Conservation (phyloP, 2,113 vertebrate species). For the Gnathonemus longibarbis region DNA sequence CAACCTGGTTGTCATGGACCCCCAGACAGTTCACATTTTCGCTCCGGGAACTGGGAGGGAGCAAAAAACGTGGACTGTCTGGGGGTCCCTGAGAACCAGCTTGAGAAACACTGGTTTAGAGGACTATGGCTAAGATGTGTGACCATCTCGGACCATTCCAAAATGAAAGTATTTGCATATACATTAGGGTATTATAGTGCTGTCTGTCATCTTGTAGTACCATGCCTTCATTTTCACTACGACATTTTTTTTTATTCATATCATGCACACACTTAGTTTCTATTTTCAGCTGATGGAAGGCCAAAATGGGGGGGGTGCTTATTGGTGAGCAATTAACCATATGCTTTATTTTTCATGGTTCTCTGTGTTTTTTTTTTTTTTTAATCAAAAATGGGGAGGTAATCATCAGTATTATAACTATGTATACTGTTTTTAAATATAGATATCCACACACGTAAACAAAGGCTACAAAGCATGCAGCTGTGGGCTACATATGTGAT, state of each 20-base stretch:
- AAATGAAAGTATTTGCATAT: background rate
- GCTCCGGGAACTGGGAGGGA: background rate
- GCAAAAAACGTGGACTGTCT: background rate
- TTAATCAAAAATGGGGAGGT: background rate
- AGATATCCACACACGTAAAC: background rate
- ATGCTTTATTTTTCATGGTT: background rate
- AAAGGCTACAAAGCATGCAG: background rate
- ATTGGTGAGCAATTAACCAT: constrained; percentile 1
- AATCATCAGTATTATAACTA: background rate
- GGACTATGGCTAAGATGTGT: background rate
- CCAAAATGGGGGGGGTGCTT: background rate
- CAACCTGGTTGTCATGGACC: background rate
- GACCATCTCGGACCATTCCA: background rate
- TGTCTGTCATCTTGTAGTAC: background rate
- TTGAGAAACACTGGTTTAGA: background rate
- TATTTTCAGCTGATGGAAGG: background rate
- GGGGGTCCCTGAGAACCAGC: background rate
- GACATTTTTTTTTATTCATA: background rate
- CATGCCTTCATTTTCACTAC: background rate
- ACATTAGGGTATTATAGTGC: background rate
- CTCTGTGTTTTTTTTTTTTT: background rate
- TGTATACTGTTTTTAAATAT: background rate
- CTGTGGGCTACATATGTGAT: background rate
- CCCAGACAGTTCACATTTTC: background rate
- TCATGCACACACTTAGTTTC: background rate